Evolutionary conservation across 2,797 vertebrate genomes (phyloP).

Genomic region (Acrossocheilus wenchowensis): DNA sequence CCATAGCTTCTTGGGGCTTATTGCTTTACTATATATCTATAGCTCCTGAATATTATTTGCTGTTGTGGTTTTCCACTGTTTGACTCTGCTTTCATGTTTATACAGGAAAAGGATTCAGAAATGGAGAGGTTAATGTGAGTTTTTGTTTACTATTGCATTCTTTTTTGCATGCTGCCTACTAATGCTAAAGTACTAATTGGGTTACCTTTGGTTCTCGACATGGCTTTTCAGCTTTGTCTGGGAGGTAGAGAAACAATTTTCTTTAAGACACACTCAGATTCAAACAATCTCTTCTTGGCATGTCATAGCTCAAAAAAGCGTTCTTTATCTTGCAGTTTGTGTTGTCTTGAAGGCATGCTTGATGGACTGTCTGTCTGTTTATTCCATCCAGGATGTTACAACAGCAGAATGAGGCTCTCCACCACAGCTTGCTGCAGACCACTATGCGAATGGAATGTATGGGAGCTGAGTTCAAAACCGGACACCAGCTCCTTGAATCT

Average conservation of each 20-base stretch:
- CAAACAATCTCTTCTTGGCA: neutral
- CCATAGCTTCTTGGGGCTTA: neutral
- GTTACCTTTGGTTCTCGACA: neutral
- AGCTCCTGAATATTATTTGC: neutral
- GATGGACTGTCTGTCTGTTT: neutral
- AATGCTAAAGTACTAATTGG: neutral
- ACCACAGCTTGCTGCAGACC: conserved; percentile 74
- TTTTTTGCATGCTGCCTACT: neutral
- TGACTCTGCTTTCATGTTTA: conserved; percentile 43
- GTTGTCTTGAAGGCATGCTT: neutral
- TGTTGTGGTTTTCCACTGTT: conserved; percentile 32
- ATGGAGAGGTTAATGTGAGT: conserved; percentile 76
- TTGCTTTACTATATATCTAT: neutral
- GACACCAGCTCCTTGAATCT: conserved; percentile 74
- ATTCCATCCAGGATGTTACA: conserved; percentile 68
- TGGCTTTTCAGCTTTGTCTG: neutral
- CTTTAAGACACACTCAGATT: neutral
- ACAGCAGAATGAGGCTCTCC: conserved; percentile 76
- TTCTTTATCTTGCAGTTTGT: neutral
- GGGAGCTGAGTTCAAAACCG: conserved; percentile 78
- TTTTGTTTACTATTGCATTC: conserved; percentile 15
- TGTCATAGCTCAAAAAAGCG: neutral
- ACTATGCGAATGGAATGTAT: conserved; percentile 76
- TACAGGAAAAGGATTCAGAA: conserved; percentile 71
- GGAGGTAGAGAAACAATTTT: neutral